Conservation (phyloP, 2,888 invertebrate genomes). For the Himalopsyche tibetana region DNA sequence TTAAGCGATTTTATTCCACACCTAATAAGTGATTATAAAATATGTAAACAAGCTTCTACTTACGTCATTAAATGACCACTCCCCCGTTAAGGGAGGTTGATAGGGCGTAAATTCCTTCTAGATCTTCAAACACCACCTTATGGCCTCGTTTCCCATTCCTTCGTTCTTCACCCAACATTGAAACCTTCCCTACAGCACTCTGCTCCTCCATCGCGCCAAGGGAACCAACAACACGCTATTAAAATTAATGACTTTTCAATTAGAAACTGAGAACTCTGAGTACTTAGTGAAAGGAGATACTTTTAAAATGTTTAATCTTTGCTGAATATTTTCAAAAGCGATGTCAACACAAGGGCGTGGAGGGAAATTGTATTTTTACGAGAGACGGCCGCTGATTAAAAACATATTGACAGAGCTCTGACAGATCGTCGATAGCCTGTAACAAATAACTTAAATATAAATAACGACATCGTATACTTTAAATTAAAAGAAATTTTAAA, state of each 20-base stretch:
- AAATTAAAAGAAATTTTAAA: too few species aligned
- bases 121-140: background rate
- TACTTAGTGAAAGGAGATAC: slow-evolving; percentile 65
- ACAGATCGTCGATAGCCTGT: background rate
- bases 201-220: slow-evolving; percentile 61
- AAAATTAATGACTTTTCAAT: slow-evolving; percentile 66
- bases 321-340: slow-evolving; percentile 31
- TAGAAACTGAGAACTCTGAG: slow-evolving; percentile 65
- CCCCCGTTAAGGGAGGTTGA: background rate
- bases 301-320: slow-evolving; percentile 63
- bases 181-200: slow-evolving; percentile 48
- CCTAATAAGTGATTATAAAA: background rate
- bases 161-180: background rate
- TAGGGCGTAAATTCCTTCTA: slow-evolving; percentile 27
- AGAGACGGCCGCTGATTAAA: slow-evolving; percentile 2
- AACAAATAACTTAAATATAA: background rate
- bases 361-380: slow-evolving; percentile 17
- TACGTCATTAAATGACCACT: slow-evolving; percentile 21
- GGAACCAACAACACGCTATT: slow-evolving; percentile 66
- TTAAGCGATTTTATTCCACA: background rate
- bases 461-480: too few species aligned
- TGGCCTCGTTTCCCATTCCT: slow-evolving; percentile 1
- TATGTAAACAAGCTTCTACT: background rate
- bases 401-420: slow-evolving; percentile 4
- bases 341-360: slow-evolving; percentile 35